These are phyloP conservation scores for Penaeus chinensis DNA, from an alignment of 1,140 invertebrate genomes.

Conservation along the genomic window DNA sequence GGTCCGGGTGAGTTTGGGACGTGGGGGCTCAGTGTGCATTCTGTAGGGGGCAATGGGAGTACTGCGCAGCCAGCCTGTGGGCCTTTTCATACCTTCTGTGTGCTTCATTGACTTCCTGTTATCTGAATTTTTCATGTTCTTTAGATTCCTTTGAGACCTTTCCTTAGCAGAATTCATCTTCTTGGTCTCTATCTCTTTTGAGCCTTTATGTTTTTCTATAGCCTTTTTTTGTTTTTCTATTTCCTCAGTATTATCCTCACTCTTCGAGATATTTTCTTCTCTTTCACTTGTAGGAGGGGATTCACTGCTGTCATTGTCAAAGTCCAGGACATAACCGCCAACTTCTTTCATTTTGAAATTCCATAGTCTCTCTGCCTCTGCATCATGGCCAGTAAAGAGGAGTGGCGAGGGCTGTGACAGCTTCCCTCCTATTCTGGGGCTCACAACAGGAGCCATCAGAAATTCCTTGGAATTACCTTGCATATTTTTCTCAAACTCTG, in stretches of 20 bases:
- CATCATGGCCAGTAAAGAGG: conserved; percentile 20
- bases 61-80: conserved; percentile 38
- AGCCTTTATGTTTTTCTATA: too few species aligned
- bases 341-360: conserved; percentile 29
- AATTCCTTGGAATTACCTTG: too few species aligned
- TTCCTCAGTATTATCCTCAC: too few species aligned
- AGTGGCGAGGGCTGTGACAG: conserved; percentile 15
- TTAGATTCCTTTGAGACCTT: too few species aligned
- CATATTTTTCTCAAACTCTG: too few species aligned
- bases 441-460: too few species aligned
- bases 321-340: background rate
- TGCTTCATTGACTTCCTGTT: background rate
- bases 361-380: conserved; percentile 35
- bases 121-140: background rate
- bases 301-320: background rate
- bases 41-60: conserved; percentile 23
- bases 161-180: too few species aligned
- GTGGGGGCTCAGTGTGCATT: background rate
- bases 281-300: background rate
- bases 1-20: conserved; percentile 30
- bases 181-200: too few species aligned
- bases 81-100: background rate
- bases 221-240: too few species aligned
- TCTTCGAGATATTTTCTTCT: background rate
- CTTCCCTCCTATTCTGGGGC: too few species aligned